These are phyloP conservation scores for Collichthys lucidus DNA, from an alignment of 2,113 vertebrate species.

Conservation along the genomic window DNA sequence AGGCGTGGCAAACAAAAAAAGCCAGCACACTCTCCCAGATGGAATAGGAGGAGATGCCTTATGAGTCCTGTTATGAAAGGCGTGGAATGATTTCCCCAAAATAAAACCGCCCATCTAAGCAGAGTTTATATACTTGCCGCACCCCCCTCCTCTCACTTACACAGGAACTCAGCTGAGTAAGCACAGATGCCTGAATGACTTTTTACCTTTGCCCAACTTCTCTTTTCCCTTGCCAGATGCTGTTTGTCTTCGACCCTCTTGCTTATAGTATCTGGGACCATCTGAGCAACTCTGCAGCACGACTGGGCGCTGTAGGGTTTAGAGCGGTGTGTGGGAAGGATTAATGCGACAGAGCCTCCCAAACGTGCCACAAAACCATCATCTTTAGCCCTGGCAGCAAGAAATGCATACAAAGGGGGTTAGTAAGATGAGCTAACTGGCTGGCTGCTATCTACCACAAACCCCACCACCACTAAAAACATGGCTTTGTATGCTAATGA, in stretches of 20 bases:
- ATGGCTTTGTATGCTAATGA: constrained; percentile 81
- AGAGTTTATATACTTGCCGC: constrained; percentile 65
- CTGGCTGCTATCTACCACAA: constrained; percentile 60
- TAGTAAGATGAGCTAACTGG: constrained; percentile 70
- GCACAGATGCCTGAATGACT: constrained; percentile 71
- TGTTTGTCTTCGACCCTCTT: constrained; percentile 68
- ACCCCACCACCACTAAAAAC: constrained; percentile 61
- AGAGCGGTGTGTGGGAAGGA: constrained; percentile 59
- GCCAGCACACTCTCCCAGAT: constrained; percentile 49
- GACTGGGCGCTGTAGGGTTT: constrained; percentile 58
- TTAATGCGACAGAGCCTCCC: constrained; percentile 69
- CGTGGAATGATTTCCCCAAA: constrained; percentile 70
- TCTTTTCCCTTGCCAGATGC: constrained; percentile 64
- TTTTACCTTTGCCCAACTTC: constrained; percentile 75
- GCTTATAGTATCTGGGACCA: constrained; percentile 53
- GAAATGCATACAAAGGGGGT: constrained; percentile 68
- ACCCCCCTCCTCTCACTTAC: constrained; percentile 20
- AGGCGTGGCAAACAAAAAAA: constrained; percentile 58
- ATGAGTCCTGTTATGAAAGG: constrained; percentile 63
- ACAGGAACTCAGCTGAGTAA: constrained; percentile 74
- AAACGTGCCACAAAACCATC: constrained; percentile 72
- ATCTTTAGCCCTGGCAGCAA: constrained; percentile 74
- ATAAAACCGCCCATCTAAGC: constrained; percentile 70
- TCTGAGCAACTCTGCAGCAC: constrained; percentile 55
- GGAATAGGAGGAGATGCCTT: constrained; percentile 67